Evolutionary conservation across 2,113 vertebrate species (phyloP).

Genomic region (Entosphenus tridentatus): DNA sequence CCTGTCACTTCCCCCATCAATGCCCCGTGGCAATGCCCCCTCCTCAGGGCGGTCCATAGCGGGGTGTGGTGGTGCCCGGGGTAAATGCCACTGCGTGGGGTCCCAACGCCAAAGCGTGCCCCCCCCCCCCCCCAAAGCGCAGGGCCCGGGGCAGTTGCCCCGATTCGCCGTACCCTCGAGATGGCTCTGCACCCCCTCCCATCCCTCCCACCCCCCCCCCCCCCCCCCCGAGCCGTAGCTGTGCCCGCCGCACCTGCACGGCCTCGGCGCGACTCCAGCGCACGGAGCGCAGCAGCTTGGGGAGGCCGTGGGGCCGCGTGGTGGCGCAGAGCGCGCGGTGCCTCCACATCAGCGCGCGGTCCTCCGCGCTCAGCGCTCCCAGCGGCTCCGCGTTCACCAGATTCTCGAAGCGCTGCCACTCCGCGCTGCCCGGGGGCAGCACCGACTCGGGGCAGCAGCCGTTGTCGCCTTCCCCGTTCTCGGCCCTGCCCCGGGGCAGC

Average conservation of each 20-base stretch:
- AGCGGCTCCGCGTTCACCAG: slow-evolving; percentile 5
- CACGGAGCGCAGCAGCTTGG: slow-evolving; percentile 23
- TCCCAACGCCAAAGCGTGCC: too few species aligned
- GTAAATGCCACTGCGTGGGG: too few species aligned
- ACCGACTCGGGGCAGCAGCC: neutral
- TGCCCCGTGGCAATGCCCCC: too few species aligned
- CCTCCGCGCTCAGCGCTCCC: neutral
- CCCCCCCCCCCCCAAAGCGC: too few species aligned
- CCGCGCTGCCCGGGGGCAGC: neutral
- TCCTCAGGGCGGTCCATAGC: too few species aligned
- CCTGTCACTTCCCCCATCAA: too few species aligned
- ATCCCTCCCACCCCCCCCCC: too few species aligned
- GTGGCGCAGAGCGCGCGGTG: neutral
- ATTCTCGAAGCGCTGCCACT: neutral
- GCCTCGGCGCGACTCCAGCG: slow-evolving; percentile 22
- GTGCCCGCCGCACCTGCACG: slow-evolving; percentile 11
- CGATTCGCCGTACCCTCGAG: too few species aligned
- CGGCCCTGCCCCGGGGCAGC: slow-evolving; percentile 17
- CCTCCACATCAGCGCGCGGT: neutral
- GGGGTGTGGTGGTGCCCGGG: too few species aligned
- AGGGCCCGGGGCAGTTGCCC: too few species aligned
- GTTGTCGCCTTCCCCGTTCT: neutral
- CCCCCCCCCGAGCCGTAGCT: too few species aligned
- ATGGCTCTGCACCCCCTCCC: too few species aligned
- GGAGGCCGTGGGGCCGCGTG: slow-evolving; percentile 16